Conservation (phyloP, 2,113 vertebrate genomes). For the Seriola dumerili region DNA sequence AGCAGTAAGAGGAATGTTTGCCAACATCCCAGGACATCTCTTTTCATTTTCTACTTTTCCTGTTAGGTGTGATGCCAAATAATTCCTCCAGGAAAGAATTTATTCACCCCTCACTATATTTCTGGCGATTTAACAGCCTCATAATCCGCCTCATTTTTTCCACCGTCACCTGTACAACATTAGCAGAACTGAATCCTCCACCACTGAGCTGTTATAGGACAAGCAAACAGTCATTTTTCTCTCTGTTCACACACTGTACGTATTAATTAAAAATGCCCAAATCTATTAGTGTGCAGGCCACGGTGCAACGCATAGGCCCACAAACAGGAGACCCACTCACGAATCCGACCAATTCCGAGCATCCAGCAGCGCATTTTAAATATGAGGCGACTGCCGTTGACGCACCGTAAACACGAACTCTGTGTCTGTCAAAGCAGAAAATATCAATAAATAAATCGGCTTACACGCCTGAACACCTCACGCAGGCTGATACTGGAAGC, state of each 20-base stretch:
- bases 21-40: conserved; percentile 1
- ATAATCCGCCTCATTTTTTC: not conserved
- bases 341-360: conserved; percentile 38
- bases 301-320: conserved; percentile 43
- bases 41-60: not conserved
- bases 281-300: conserved; percentile 52
- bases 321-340: not conserved
- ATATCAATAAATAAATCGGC: conserved; percentile 71
- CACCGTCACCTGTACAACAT: conserved; percentile 28
- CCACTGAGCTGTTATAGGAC: conserved; percentile 14
- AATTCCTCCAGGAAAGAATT: not conserved
- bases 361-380: conserved; percentile 47
- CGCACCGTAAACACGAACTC: conserved; percentile 68
- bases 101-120: conserved; percentile 22
- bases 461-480: conserved; percentile 58
- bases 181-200: conserved; percentile 1
- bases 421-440: conserved; percentile 55
- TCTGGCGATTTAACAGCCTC: conserved; percentile 4
- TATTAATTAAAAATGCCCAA: conserved; percentile 42
- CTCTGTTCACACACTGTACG: not conserved
- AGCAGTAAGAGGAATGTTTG: not conserved
- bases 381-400: conserved; percentile 55
- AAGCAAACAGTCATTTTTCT: conserved; percentile 14
- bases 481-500: conserved; percentile 20
- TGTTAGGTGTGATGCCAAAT: not conserved